Evolutionary conservation across 2,888 invertebrate species (phyloP).

Genomic region (Torymus aiolomorphi): DNA sequence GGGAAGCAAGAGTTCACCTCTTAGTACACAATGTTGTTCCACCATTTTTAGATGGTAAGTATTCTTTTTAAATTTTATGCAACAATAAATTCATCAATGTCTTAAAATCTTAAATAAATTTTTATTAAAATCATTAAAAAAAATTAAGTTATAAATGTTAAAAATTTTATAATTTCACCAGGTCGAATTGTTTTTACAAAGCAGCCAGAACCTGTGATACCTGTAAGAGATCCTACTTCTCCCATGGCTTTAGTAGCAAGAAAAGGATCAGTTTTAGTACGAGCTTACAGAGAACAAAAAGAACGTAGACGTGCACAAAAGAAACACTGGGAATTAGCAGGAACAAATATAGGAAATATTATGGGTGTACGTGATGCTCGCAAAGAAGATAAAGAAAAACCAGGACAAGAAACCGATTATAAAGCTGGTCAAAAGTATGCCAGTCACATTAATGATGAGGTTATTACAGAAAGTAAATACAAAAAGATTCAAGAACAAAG

Average conservation of each 20-base stretch:
- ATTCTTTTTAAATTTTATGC: neutral
- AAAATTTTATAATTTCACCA: constrained; percentile 49
- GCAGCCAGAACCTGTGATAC: constrained; percentile 98
- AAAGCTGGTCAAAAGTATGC: constrained; percentile 97
- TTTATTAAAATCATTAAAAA: no score
- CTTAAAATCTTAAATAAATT: no score
- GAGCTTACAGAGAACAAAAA: constrained; percentile 95
- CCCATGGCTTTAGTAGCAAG: constrained; percentile 98
- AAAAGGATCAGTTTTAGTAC: constrained; percentile 94
- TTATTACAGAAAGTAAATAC: constrained; percentile 82
- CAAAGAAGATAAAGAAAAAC: constrained; percentile 82
- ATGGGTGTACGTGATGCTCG: constrained; percentile 88
- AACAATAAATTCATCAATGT: neutral
- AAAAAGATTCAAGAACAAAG: constrained; percentile 91
- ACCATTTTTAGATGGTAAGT: constrained; percentile 94
- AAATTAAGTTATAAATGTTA: neutral
- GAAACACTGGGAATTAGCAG: constrained; percentile 99
- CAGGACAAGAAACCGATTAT: constrained; percentile 81
- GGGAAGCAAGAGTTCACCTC: constrained; percentile 94
- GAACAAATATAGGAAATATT: constrained; percentile 96
- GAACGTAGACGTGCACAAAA: constrained; percentile 97
- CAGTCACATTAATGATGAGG: constrained; percentile 89
- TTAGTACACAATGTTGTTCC: constrained; percentile 98
- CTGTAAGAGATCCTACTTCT: constrained; percentile 95
- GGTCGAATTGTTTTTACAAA: constrained; percentile 97